These are phyloP conservation scores for Oxyscelio sp. DNA, from an alignment of 2,888 invertebrate species.

Conservation along the genomic window DNA sequence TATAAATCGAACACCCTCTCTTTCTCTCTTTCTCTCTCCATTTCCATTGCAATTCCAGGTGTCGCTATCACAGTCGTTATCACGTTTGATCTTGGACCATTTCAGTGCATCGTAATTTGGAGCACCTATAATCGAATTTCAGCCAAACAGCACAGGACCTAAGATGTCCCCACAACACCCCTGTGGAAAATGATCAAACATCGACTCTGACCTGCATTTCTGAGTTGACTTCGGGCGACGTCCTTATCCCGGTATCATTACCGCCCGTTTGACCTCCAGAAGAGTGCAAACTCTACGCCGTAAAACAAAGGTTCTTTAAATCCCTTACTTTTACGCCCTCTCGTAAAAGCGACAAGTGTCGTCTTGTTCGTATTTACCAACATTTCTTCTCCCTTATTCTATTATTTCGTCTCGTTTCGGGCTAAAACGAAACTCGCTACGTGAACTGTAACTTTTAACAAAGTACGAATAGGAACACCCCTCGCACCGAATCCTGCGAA, in stretches of 20 bases:
- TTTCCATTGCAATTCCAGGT: conserved; percentile 10
- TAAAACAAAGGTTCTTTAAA: no score
- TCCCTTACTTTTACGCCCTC: conserved; percentile 45
- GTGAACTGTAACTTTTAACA: conserved; percentile 12
- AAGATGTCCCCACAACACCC: conserved; percentile 3
- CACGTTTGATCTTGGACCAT: conserved; percentile 48
- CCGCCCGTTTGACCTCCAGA: no score
- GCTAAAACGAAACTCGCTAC: neutral
- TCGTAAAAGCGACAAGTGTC: conserved; percentile 54
- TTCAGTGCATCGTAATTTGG: conserved; percentile 39
- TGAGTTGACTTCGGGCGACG: conserved; percentile 24
- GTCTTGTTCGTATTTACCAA: conserved; percentile 32
- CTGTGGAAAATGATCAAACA: conserved; percentile 39
- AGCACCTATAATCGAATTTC: conserved; percentile 50
- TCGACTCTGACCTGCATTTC: conserved; percentile 39
- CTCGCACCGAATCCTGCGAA: neutral
- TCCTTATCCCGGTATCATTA: no score
- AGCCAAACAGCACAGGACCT: conserved; percentile 17
- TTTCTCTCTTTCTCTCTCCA: neutral
- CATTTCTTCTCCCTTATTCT: conserved; percentile 37
- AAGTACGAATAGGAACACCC: neutral
- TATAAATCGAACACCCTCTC: no score
- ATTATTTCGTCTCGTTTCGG: conserved; percentile 22
- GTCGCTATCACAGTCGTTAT: conserved; percentile 20
- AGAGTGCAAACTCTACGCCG: no score